Evolutionary conservation across 2,888 invertebrate species (phyloP).

Genomic region (Hemicrepidius hirtus): DNA sequence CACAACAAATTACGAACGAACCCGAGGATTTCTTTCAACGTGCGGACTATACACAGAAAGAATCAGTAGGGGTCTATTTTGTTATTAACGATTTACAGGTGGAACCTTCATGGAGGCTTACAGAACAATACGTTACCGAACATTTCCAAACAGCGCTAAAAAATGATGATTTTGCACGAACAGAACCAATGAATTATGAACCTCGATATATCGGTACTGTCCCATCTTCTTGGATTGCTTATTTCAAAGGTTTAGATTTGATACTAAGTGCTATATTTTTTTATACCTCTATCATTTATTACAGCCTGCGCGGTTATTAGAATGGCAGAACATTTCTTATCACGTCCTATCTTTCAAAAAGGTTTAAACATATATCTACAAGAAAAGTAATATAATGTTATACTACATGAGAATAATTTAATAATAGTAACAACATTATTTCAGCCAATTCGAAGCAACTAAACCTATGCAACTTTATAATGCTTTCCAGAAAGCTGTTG

Average conservation of each 20-base stretch:
- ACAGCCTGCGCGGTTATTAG: constrained; percentile 78
- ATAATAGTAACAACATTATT: neutral
- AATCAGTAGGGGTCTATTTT: no score
- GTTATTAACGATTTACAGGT: neutral
- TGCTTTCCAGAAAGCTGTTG: no score
- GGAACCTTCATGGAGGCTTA: constrained; percentile 37
- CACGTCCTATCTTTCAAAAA: constrained; percentile 40
- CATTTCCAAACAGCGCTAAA: constrained; percentile 74
- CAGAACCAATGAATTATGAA: constrained; percentile 73
- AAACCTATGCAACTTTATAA: constrained; percentile 15
- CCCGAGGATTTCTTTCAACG: no score
- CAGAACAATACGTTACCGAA: constrained; percentile 36
- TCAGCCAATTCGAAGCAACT: no score
- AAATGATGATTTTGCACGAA: constrained; percentile 72
- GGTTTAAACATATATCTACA: constrained; percentile 49
- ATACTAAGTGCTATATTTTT: neutral
- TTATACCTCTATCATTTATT: neutral
- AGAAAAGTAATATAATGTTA: constrained; percentile 33
- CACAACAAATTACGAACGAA: no score
- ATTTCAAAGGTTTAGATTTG: constrained; percentile 35
- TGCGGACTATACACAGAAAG: no score
- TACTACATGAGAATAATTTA: no score
- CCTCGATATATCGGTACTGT: constrained; percentile 76
- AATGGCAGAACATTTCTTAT: constrained; percentile 53
- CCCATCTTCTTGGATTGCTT: constrained; percentile 56